Evolutionary conservation across 1,140 invertebrate species (phyloP).

Genomic region (Chrysoperla carnea): DNA sequence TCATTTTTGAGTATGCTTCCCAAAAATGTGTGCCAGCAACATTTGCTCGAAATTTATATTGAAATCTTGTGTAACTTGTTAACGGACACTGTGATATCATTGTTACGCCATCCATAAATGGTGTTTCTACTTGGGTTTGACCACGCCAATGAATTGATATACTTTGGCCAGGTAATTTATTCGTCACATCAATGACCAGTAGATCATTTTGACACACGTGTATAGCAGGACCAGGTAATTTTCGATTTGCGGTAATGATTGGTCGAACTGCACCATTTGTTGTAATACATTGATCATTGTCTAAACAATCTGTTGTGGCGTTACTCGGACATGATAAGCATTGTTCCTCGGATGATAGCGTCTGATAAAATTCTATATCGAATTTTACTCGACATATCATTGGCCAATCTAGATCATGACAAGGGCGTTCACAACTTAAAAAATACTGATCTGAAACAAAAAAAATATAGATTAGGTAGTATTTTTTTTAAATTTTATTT

Average conservation of each 20-base stretch:
- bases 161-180: slow-evolving; percentile 51
- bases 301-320: slow-evolving; percentile 28
- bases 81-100: slow-evolving; percentile 75
- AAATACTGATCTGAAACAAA: slow-evolving; percentile 45
- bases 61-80: slow-evolving; percentile 59
- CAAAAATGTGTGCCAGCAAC: slow-evolving; percentile 55
- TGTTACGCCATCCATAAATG: slow-evolving; percentile 72
- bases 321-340: slow-evolving; percentile 32
- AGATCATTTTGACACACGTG: slow-evolving; percentile 78
- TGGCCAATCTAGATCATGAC: slow-evolving; percentile 57
- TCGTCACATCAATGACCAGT: slow-evolving; percentile 65
- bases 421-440: slow-evolving; percentile 51
- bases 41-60: slow-evolving; percentile 59
- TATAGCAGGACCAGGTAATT: slow-evolving; percentile 65
- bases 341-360: slow-evolving; percentile 15
- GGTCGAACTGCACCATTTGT: slow-evolving; percentile 49
- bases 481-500: no score
- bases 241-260: slow-evolving; percentile 60
- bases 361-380: slow-evolving; percentile 45
- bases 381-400: slow-evolving; percentile 63
- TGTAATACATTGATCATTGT: slow-evolving; percentile 42
- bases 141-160: slow-evolving; percentile 72
- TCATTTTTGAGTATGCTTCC: slow-evolving; percentile 54
- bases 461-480: no score
- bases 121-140: slow-evolving; percentile 54